Evolutionary conservation across 2,113 vertebrate species (phyloP).

Genomic region (Hippolais icterina): DNA sequence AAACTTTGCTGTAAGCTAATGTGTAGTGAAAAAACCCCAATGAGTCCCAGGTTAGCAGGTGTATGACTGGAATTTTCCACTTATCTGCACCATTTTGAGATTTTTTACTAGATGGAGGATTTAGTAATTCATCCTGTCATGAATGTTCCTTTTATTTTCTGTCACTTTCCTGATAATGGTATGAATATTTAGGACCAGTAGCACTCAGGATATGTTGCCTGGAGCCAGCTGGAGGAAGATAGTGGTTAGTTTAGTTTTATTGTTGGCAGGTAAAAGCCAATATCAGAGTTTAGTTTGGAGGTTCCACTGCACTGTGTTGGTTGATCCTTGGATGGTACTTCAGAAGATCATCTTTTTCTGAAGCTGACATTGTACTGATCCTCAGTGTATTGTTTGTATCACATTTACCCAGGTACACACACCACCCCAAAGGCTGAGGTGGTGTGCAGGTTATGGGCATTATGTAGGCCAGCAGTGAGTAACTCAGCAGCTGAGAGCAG

Average conservation of each 20-base stretch:
- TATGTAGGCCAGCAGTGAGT: not conserved
- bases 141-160: not conserved
- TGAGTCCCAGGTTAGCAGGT: not conserved
- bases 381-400: not conserved
- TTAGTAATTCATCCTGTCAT: not conserved
- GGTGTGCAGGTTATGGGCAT: not conserved
- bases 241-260: not conserved
- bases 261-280: not conserved
- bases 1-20: not conserved
- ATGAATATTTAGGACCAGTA: not conserved
- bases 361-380: not conserved
- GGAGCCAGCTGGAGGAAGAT: not conserved
- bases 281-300: not conserved
- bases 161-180: not conserved
- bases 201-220: not conserved
- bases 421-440: not conserved
- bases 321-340: not conserved
- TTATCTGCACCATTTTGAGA: not conserved
- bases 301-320: not conserved
- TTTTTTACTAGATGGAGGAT: not conserved
- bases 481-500: not conserved
- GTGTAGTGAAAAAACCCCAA: rapidly evolving
- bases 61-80: not conserved
- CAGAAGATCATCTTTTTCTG: not conserved
- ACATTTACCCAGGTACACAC: not conserved